These are phyloP conservation scores for Melanchra persicariae DNA, from an alignment of 2,888 invertebrate species.

Conservation along the genomic window DNA sequence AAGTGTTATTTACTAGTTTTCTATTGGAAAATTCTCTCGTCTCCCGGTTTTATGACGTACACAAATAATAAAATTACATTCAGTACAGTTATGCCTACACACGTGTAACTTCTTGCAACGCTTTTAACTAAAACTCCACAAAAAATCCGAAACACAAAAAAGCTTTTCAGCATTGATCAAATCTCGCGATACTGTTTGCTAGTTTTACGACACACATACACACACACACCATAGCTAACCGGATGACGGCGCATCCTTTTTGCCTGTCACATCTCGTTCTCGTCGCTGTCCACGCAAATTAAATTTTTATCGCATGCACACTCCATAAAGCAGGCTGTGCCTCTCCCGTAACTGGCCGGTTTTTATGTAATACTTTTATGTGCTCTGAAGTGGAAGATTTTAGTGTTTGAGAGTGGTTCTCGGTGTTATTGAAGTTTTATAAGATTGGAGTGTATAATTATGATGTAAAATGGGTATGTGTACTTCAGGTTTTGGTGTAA, in stretches of 20 bases:
- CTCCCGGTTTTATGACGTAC: too few species aligned
- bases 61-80: not conserved
- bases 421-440: slow-evolving; percentile 29
- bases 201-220: slow-evolving; percentile 10
- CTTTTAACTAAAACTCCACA: not conserved
- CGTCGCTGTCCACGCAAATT: slow-evolving; percentile 69
- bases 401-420: slow-evolving; percentile 37
- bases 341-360: slow-evolving; percentile 24
- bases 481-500: not conserved
- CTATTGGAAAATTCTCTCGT: too few species aligned
- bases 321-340: slow-evolving; percentile 68
- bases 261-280: slow-evolving; percentile 53
- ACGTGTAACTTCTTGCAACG: not conserved
- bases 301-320: slow-evolving; percentile 72
- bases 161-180: not conserved
- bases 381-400: slow-evolving; percentile 30
- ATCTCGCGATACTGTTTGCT: not conserved
- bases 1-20: too few species aligned
- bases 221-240: not conserved
- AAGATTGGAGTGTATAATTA: slow-evolving; percentile 28
- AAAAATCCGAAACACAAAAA: too few species aligned
- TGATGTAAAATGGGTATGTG: not conserved
- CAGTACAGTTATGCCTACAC: not conserved
- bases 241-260: slow-evolving; percentile 52
- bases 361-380: slow-evolving; percentile 52